Evolutionary conservation across 2,888 invertebrate genomes (phyloP).

Genomic region (Omphaloscelis lunosa): DNA sequence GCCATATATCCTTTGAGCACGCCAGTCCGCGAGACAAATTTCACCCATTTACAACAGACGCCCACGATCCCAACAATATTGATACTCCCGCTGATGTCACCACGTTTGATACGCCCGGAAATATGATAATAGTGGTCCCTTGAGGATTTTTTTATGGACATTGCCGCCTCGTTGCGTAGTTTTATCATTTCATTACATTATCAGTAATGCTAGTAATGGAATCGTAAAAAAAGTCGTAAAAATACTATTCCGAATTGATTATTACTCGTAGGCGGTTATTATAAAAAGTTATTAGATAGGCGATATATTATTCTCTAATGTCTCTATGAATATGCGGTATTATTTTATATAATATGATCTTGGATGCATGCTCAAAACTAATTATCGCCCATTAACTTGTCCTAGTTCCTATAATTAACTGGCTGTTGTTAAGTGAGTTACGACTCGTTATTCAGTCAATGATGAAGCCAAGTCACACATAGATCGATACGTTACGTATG

Average conservation of each 20-base stretch:
- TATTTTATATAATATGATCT: neutral
- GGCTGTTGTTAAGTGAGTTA: neutral
- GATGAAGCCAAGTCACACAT: neutral
- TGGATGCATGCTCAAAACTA: neutral
- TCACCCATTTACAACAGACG: constrained; percentile 42
- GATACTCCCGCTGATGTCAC: constrained; percentile 34
- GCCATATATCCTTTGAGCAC: constrained; percentile 12
- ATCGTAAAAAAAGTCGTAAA: constrained; percentile 25
- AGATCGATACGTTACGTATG: neutral
- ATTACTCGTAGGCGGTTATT: neutral
- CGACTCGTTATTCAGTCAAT: constrained; percentile 12
- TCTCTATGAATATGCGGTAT: neutral
- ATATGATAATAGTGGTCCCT: constrained; percentile 40
- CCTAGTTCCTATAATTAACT: constrained; percentile 8
- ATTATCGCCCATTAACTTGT: neutral
- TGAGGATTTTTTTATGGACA: constrained; percentile 19
- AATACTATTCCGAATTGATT: constrained; percentile 12
- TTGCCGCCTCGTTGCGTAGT: constrained; percentile 19
- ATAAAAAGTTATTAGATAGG: neutral
- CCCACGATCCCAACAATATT: constrained; percentile 40
- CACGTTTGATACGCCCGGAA: constrained; percentile 24
- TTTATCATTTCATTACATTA: constrained; percentile 30
- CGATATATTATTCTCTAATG: neutral
- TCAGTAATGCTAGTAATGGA: constrained; percentile 15
- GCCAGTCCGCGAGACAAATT: constrained; percentile 34